These are phyloP conservation scores for Opisthocomus hoazin DNA, from an alignment of 2,113 vertebrate species.

Conservation along the genomic window DNA sequence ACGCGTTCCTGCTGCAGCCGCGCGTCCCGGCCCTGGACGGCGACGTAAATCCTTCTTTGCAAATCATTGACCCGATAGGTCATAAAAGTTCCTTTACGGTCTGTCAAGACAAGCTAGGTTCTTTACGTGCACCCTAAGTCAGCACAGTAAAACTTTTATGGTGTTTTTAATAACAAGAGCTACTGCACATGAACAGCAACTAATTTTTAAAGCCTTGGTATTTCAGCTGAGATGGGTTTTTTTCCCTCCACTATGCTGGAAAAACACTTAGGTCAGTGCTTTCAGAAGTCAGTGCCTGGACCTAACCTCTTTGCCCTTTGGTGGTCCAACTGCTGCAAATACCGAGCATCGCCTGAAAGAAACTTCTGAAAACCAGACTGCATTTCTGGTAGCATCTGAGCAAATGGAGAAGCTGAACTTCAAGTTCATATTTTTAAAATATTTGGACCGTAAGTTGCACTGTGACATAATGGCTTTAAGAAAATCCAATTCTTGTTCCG, in stretches of 20 bases:
- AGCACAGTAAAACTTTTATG: slow-evolving; percentile 63
- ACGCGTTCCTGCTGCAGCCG: not conserved
- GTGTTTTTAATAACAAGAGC: slow-evolving; percentile 63
- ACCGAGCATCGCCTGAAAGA: not conserved
- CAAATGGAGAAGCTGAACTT: not conserved
- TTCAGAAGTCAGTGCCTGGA: not conserved
- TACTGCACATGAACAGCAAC: slow-evolving; percentile 44
- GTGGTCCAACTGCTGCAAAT: not conserved
- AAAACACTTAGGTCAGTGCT: not conserved
- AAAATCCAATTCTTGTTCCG: not conserved
- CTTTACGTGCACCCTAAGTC: slow-evolving; percentile 45
- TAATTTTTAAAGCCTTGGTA: slow-evolving; percentile 41
- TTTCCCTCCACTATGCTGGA: not conserved
- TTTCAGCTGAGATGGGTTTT: not conserved
- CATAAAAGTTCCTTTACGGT: slow-evolving; percentile 59
- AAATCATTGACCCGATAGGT: slow-evolving; percentile 48
- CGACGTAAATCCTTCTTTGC: not conserved
- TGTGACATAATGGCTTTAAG: not conserved
- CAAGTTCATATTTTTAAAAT: not conserved
- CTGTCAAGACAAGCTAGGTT: slow-evolving; percentile 51
- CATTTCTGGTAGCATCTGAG: not conserved
- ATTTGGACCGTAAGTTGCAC: not conserved
- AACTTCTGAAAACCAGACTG: not conserved
- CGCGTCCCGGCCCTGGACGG: not conserved
- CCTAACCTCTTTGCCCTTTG: not conserved